Percentiles rank a stretch among this genome's conserved stretches.
Conservation (phyloP, 1,140 invertebrate genomes). For the Achroia grisella region DNA sequence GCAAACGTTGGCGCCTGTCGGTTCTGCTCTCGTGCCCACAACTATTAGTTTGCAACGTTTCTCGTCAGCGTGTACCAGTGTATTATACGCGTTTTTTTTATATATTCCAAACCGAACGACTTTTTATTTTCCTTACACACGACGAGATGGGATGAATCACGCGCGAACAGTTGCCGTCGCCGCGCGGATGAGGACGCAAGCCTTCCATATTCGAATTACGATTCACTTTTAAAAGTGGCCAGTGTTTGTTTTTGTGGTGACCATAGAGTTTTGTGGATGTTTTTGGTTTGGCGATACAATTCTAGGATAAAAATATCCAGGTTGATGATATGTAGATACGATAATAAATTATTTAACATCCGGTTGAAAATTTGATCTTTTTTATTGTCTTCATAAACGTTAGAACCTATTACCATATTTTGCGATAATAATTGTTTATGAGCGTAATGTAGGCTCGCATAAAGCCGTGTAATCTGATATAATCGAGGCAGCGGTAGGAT, state of each 20-base stretch:
- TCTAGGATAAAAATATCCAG: no score
- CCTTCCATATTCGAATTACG: constrained; percentile 9
- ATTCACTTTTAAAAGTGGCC: constrained; percentile 10
- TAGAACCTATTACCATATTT: no score
- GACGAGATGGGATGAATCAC: constrained; percentile 22
- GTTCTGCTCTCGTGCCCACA: constrained; percentile 23
- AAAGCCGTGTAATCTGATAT: no score
- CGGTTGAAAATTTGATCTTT: no score
- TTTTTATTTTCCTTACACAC: constrained; percentile 12
- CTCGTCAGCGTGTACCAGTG: constrained; percentile 4
- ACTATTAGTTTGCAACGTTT: constrained; percentile 8
- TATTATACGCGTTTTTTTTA: neutral
- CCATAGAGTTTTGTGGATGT: neutral
- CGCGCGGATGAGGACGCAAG: constrained; percentile 3
- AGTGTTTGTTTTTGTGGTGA: constrained; percentile 5
- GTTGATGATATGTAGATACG: no score
- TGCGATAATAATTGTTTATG: no score
- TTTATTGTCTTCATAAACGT: no score
- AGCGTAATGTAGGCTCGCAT: no score
- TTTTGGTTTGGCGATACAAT: neutral
- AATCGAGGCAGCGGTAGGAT: no score
- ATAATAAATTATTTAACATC: no score
- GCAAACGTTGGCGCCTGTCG: constrained; percentile 5
- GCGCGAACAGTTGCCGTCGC: constrained; percentile 9
- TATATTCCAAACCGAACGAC: neutral